phyloP scores from a whole-genome alignment of 2,797 vertebrate species.

The Poeciliopsis paucimaculata region DNA sequence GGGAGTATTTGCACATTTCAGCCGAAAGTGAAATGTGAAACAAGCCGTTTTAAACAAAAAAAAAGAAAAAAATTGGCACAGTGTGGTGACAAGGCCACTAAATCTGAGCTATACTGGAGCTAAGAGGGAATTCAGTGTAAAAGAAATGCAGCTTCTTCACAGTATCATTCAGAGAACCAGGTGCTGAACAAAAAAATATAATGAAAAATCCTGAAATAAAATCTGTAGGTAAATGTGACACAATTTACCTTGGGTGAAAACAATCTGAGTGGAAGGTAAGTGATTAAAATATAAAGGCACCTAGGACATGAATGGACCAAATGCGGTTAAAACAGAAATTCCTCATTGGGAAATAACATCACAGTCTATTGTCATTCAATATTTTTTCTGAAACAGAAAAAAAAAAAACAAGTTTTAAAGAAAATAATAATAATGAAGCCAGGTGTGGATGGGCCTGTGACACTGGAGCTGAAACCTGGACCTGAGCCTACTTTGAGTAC shows the following conservation, averaged over 20 bases:
- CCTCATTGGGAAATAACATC: conserved; percentile 56
- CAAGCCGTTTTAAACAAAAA: conserved; percentile 54
- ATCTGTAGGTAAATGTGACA: conserved; percentile 36
- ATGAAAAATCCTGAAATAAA: conserved; percentile 39
- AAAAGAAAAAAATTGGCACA: conserved; percentile 74
- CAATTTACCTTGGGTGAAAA: conserved; percentile 28
- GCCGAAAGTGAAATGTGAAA: conserved; percentile 70
- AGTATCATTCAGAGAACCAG: conserved; percentile 54
- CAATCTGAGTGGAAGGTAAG: conserved; percentile 29
- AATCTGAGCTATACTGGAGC: conserved; percentile 68
- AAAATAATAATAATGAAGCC: conserved; percentile 68
- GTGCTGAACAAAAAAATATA: conserved; percentile 27
- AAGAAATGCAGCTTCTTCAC: conserved; percentile 60
- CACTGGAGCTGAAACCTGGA: conserved; percentile 49
- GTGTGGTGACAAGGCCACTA: conserved; percentile 83
- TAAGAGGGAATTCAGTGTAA: conserved; percentile 37
- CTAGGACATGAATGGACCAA: conserved; percentile 27
- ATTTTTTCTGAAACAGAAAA: conserved; percentile 51
- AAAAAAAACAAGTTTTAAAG: conserved; percentile 55
- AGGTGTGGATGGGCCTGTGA: conserved; percentile 45
- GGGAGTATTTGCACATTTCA: conserved; percentile 69
- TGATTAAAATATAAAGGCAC: conserved; percentile 63
- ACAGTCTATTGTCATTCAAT: conserved; percentile 50
- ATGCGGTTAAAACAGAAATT: conserved; percentile 28
- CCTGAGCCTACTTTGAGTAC: conserved; percentile 61